Conservation (phyloP, 1,140 invertebrate species). For the Melipona quadrifasciata region DNA sequence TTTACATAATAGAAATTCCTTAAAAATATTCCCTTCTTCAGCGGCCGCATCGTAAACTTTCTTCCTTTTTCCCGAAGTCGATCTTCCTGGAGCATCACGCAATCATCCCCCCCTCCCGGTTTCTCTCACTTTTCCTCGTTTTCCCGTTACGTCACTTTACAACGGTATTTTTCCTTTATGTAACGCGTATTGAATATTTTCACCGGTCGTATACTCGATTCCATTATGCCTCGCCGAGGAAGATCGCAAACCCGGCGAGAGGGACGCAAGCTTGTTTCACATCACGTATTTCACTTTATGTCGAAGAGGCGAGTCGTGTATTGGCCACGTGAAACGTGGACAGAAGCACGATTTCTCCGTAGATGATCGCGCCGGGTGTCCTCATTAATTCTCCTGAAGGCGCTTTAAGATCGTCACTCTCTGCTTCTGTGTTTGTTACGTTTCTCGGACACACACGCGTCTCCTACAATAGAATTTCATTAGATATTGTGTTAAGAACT, state of each 20-base stretch:
- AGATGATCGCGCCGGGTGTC: not conserved
- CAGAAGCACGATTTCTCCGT: not conserved
- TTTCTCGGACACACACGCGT: not conserved
- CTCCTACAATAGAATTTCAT: not conserved
- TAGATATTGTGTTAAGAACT: not conserved
- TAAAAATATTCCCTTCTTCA: too few relatives aligned
- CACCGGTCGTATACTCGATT: not conserved
- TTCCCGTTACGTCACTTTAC: not conserved
- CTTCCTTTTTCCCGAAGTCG: not conserved
- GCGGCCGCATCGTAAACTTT: not conserved
- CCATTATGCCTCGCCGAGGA: not conserved
- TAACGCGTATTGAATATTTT: not conserved
- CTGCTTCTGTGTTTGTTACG: not conserved
- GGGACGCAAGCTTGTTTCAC: not conserved
- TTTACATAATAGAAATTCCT: not conserved
- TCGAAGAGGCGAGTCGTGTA: not conserved
- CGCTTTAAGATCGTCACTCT: too few relatives aligned
- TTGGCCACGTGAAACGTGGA: not conserved
- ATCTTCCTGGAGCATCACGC: not conserved
- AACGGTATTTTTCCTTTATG: not conserved
- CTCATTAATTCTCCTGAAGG: not conserved
- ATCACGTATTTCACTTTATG: not conserved
- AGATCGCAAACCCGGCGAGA: not conserved
- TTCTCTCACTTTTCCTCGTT: not conserved
- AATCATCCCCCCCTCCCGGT: not conserved